Conservation (phyloP, 2,888 invertebrate genomes). For the Anthrax anthrax region DNA sequence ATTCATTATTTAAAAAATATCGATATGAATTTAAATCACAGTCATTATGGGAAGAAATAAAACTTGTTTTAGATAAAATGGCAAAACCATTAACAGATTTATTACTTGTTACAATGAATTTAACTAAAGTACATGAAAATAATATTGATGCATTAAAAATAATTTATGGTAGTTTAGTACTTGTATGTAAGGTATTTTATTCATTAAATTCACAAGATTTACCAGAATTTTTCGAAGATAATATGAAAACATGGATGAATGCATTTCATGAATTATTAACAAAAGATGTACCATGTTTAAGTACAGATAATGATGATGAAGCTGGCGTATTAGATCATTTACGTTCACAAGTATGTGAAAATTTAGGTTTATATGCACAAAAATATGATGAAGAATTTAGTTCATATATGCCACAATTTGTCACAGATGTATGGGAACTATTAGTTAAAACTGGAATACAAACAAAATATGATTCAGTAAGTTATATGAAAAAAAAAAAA, state of each 20-base stretch:
- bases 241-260: slow-evolving; percentile 91
- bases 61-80: slow-evolving; percentile 85
- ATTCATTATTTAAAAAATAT: slow-evolving; percentile 92
- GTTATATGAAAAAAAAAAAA: slow-evolving; percentile 13
- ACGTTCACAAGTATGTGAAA: slow-evolving; percentile 92
- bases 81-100: slow-evolving; percentile 88
- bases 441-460: slow-evolving; percentile 71
- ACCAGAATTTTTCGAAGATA: slow-evolving; percentile 98
- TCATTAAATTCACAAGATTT: slow-evolving; percentile 95
- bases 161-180: slow-evolving; percentile 75
- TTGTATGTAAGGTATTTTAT: slow-evolving; percentile 91
- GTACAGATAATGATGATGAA: slow-evolving; percentile 69
- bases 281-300: slow-evolving; percentile 59
- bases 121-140: slow-evolving; percentile 60
- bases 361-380: slow-evolving; percentile 85
- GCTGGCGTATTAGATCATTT: slow-evolving; percentile 81
- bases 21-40: slow-evolving; percentile 93
- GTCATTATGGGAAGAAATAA: slow-evolving; percentile 90
- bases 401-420: slow-evolving; percentile 77
- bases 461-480: slow-evolving; percentile 81
- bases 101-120: slow-evolving; percentile 74
- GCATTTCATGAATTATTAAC: slow-evolving; percentile 72
- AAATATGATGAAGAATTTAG: slow-evolving; percentile 97
- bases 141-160: slow-evolving; percentile 70
- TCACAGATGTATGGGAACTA: slow-evolving; percentile 88